Evolutionary conservation across 35 echinoderm and acorn worm species (phyloP), one percentile per base, ranked within the genome.

Genomic region (Stichopus chloronotus): DNA sequence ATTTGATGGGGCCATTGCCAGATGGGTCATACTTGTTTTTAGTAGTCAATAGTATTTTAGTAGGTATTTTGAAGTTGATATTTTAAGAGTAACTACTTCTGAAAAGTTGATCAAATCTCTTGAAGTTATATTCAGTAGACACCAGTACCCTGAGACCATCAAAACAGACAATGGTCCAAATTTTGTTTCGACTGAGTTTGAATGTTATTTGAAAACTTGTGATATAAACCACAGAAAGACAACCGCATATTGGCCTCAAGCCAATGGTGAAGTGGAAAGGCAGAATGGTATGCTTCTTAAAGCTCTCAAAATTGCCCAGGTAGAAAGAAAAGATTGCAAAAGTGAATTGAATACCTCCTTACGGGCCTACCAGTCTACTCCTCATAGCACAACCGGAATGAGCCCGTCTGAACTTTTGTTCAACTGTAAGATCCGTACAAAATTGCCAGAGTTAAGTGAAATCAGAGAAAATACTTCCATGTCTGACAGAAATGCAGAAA

Each of bases 31-130:
- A 88, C 76, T 21, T 95, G 10, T 92, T 95, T 55, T 71, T 93
- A 63, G 92, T 93, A 16, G 92, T 95, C 8, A 92, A 95, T 71
- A n/a, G n/a, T 95, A 95, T 68, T 95, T 93, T 17, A 95, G 92
- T 84, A 68, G 86, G 63, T 94, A 71, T 72, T 93, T 94, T 87
- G 88, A 94, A 58, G 86, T 96, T 8, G 86, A 91, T 43, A 92
- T 92, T 16, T 22, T 94, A 14, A 96, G 63, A 56, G 55, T 82
- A 12, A 91, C 52, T 52, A 92, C 95, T 24, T 82, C 72, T 20
- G 92, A 93, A 59, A 78, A 72, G 13, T 90, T 94, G 21, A 90
- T 96, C 22, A 77, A 93, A 22, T 55, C 69, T 54, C 61, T 95
- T 55, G 92, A 91, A 82, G 63, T 76, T 52, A 94, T 96, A 77